Evolutionary conservation across 1,140 invertebrate genomes (phyloP).

Genomic region (Contarinia nasturtii): DNA sequence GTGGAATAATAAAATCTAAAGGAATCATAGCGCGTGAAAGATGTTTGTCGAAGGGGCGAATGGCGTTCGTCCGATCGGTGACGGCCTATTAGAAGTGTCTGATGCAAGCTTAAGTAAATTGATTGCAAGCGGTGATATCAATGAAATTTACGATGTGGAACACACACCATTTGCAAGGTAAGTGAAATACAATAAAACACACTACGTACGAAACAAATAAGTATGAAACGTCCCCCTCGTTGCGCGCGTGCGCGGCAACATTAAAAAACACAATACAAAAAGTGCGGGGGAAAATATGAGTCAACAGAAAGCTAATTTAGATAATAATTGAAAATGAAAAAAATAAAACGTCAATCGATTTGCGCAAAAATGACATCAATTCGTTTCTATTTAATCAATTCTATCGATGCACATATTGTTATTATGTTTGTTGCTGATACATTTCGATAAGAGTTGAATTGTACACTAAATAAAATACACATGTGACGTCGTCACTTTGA

Average conservation of each 20-base stretch:
- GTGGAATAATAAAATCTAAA: neutral
- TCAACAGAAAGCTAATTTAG: neutral
- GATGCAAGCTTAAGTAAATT: slow-evolving; percentile 34
- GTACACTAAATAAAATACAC: neutral
- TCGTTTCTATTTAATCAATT: neutral
- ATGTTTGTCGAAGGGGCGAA: slow-evolving; percentile 18
- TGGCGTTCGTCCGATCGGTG: slow-evolving; percentile 27
- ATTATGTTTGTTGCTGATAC: neutral
- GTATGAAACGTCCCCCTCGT: too few relatives aligned
- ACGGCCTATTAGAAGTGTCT: slow-evolving; percentile 39
- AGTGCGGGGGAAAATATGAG: neutral
- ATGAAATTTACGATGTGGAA: slow-evolving; percentile 43
- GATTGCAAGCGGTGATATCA: slow-evolving; percentile 39
- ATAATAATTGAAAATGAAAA: neutral
- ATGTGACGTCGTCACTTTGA: neutral
- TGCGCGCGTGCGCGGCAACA: neutral
- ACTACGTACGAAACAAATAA: too few relatives aligned
- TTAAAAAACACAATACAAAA: neutral
- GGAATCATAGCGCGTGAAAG: slow-evolving; percentile 1
- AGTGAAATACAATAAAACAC: too few relatives aligned
- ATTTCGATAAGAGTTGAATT: too few relatives aligned
- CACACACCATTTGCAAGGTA: slow-evolving; percentile 50
- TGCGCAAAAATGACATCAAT: neutral
- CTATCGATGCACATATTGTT: neutral
- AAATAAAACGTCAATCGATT: neutral